phyloP scores from a whole-genome alignment of 2,888 invertebrate species.

The Drosophila limbata region DNA sequence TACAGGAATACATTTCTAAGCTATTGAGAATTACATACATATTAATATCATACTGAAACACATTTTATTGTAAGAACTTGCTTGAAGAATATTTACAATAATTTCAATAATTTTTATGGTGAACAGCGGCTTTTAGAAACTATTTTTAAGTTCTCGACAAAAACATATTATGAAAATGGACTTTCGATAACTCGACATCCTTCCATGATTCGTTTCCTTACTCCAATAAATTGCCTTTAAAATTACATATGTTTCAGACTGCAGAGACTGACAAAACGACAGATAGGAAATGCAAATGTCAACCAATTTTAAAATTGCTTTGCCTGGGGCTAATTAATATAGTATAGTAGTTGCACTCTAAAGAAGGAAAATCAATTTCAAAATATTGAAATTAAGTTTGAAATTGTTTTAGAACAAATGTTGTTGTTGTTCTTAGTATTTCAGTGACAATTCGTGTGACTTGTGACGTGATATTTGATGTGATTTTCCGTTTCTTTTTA shows the following conservation, averaged over 20 bases:
- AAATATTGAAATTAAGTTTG: slow-evolving; percentile 34
- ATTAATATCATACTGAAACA: no score
- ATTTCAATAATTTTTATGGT: no score
- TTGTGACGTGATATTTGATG: slow-evolving; percentile 59
- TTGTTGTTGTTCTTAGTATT: slow-evolving; percentile 30
- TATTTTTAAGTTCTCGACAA: not conserved
- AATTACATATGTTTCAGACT: not conserved
- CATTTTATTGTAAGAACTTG: no score
- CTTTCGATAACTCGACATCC: not conserved
- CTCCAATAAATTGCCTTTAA: not conserved
- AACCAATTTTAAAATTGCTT: slow-evolving; percentile 34
- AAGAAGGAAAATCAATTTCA: slow-evolving; percentile 38
- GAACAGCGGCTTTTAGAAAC: no score
- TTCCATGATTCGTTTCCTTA: not conserved
- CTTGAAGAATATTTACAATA: no score
- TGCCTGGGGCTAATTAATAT: slow-evolving; percentile 57
- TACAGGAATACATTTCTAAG: no score
- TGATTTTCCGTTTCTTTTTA: slow-evolving; percentile 56
- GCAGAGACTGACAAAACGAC: not conserved
- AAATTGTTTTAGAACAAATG: slow-evolving; percentile 23
- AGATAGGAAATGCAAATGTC: slow-evolving; percentile 20
- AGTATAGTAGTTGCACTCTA: slow-evolving; percentile 27
- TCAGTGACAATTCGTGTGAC: slow-evolving; percentile 54
- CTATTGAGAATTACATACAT: no score
- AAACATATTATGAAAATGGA: not conserved